Conservation (phyloP, 30 jellyfish, hydroid and myxozoan species). For the Hydra vulgaris region DNA sequence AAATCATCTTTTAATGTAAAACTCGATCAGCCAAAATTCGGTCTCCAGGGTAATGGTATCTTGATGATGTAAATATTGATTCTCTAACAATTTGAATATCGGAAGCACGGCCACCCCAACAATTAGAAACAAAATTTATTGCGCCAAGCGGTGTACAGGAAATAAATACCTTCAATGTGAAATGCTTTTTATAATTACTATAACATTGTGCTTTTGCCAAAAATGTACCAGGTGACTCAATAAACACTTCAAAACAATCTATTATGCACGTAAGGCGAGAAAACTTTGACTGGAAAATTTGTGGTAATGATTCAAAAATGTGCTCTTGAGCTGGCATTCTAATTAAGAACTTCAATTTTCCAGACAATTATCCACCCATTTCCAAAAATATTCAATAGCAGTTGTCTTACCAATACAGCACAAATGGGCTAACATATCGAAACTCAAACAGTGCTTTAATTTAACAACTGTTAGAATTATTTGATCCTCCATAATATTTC, state of each 20-base stretch:
- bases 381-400: too few species aligned
- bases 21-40: conserved; percentile 31
- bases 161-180: conserved; percentile 36
- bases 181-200: too few species aligned
- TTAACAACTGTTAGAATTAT: conserved; percentile 6
- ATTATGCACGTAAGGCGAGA: too few species aligned
- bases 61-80: conserved; percentile 27
- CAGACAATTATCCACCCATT: too few species aligned
- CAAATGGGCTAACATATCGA: conserved; percentile 16
- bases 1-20: conserved; percentile 28
- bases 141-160: conserved; percentile 45
- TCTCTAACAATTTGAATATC: conserved; percentile 36
- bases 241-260: conserved; percentile 45
- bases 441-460: background rate
- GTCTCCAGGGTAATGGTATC: conserved; percentile 37
- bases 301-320: too few species aligned
- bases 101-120: too few species aligned
- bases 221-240: conserved; percentile 42
- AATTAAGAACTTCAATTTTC: too few species aligned
- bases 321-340: too few species aligned
- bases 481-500: too few species aligned
- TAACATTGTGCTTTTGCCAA: conserved; percentile 32
- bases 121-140: conserved; percentile 26
- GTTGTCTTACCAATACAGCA: conserved; percentile 5
- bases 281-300: too few species aligned